Evolutionary conservation across 2,888 invertebrate genomes (phyloP).

Genomic region (Leucophenga maculata): DNA sequence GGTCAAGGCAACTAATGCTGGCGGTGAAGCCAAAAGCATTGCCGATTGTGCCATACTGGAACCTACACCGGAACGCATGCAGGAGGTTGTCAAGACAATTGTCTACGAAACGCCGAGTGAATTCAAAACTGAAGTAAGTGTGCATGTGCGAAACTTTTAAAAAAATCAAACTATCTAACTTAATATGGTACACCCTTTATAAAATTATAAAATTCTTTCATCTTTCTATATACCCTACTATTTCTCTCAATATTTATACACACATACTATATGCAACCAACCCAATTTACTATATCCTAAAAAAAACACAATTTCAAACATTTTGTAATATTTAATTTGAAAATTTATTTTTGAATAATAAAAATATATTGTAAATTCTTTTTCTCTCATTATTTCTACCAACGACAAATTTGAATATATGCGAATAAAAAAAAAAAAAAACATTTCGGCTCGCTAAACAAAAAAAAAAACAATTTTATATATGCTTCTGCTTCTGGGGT

Average conservation of each 20-base stretch:
- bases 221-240: slow-evolving; percentile 31
- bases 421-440: slow-evolving; percentile 34
- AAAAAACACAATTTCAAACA: slow-evolving; percentile 13
- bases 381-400: slow-evolving; percentile 64
- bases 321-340: slow-evolving; percentile 48
- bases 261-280: slow-evolving; percentile 39
- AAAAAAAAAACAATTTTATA: slow-evolving; percentile 42
- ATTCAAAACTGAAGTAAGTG: slow-evolving; percentile 70
- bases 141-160: slow-evolving; percentile 67
- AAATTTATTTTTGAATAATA: slow-evolving; percentile 50
- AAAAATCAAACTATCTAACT: slow-evolving; percentile 24
- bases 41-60: slow-evolving; percentile 84
- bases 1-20: slow-evolving; percentile 82
- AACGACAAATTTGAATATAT: slow-evolving; percentile 50
- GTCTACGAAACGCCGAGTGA: slow-evolving; percentile 74
- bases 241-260: slow-evolving; percentile 14
- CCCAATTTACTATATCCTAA: slow-evolving; percentile 1
- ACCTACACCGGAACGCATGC: slow-evolving; percentile 79
- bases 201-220: slow-evolving; percentile 3
- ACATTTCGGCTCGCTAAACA: slow-evolving; percentile 56
- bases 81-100: slow-evolving; percentile 79
- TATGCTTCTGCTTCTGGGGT: slow-evolving; percentile 51
- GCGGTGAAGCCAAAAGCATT: slow-evolving; percentile 87
- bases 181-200: slow-evolving; percentile 28
- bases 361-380: slow-evolving; percentile 65